Base-by-base conservation (phyloP, 2,113 vertebrate species). In the Oreochromis spilurus region DNA sequence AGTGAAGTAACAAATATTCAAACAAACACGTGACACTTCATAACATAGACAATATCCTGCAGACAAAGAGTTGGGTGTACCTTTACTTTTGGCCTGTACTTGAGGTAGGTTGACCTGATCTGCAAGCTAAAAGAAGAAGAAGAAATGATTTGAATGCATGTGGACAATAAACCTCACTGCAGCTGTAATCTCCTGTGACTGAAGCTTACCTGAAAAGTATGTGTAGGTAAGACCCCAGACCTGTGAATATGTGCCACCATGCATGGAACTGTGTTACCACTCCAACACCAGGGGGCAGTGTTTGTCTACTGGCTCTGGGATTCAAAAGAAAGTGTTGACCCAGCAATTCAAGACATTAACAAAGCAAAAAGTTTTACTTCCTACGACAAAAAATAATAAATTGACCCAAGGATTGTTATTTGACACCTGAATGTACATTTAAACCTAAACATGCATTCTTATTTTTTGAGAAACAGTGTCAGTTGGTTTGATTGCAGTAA, bases 161-260 rank as follows among this genome's bases (percentile, higher is more conserved):
- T 60, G 9, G 43, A 40, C 52, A 75, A 7, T 16, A 21, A 36
- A 53, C 29, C 48, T 5, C 5, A 29, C 10, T 52, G 8, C 19
- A 53, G 24, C 43, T 67, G 16, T 34, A 24, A 48, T 38, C 17
- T 43, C 9, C 29, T 60, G 48, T 79, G 34, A 24, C 8, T 24
- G 21, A n/a, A 26, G 8, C 77, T 55, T 96, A 99, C 98, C 99
- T 99, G 90, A 99, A 97, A 40, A 99, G 96, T 89, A 99, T 98
- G 90, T 99, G 99, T 91, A 99, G 97, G 91, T 99, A 99, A 67
- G 99, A 99, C 9, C 98, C 98, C 54, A 99, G 95, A 90, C 98
- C 99, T 53, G 98, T 99, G 43, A 99, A 96, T 89, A 99, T 98
- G 89, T 99, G 99, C 99, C 99, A 99, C 98, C 98, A 99, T 0